These are phyloP conservation scores for Aspidapion aeneum DNA, from an alignment of 2,888 invertebrate species.

Conservation along the genomic window DNA sequence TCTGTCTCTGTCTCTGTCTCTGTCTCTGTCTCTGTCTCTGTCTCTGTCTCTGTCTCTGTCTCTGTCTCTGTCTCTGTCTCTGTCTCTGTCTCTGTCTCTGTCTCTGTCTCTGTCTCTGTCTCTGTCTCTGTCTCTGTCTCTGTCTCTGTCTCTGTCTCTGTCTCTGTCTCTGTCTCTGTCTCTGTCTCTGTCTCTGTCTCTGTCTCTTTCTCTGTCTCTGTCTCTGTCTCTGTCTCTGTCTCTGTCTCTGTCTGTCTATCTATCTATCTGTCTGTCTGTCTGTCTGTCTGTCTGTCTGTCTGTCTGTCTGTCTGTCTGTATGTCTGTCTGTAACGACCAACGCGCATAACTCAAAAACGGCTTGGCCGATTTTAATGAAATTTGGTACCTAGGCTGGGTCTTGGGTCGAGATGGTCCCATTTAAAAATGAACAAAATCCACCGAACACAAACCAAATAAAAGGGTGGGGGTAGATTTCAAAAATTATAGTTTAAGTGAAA, in stretches of 20 bases:
- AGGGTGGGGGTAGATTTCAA: too few relatives aligned
- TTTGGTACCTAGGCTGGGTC: too few relatives aligned
- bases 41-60: slow-evolving; percentile 11
- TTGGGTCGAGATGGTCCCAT: too few relatives aligned
- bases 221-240: slow-evolving; percentile 12
- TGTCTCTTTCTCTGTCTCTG: slow-evolving; percentile 10
- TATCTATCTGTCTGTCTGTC: too few relatives aligned
- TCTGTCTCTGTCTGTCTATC: too few relatives aligned
- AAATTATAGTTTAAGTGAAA: too few relatives aligned
- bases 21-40: slow-evolving; percentile 11
- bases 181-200: slow-evolving; percentile 10
- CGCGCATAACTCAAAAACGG: too few relatives aligned
- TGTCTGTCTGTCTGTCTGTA: too few relatives aligned
- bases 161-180: slow-evolving; percentile 10
- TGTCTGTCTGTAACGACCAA: too few relatives aligned
- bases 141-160: slow-evolving; percentile 8
- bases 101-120: slow-evolving; percentile 9
- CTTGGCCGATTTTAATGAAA: too few relatives aligned
- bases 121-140: slow-evolving; percentile 8
- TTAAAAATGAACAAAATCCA: too few relatives aligned
- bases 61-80: slow-evolving; percentile 10
- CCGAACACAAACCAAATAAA: too few relatives aligned
- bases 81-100: slow-evolving; percentile 10
- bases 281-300: slow-evolving; percentile 10
- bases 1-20: slow-evolving; percentile 10